phyloP scores from a whole-genome alignment of 2,113 vertebrate genomes.

The Pelobates fuscus region DNA sequence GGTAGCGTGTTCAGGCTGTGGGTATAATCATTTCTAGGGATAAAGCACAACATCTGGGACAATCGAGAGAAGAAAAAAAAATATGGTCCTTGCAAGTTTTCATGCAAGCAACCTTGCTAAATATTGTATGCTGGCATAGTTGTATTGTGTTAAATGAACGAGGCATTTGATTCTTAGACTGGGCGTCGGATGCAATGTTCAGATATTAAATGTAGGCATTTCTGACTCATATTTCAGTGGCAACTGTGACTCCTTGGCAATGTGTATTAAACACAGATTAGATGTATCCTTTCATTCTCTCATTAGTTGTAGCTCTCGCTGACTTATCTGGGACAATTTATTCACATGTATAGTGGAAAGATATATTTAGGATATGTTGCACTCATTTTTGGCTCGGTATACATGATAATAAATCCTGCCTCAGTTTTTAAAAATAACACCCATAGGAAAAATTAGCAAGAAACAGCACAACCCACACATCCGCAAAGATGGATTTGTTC shows the following conservation, averaged over 20 bases:
- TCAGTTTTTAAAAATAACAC: too few species aligned
- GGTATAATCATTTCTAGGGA: conserved; percentile 42
- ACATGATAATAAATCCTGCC: too few species aligned
- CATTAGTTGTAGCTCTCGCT: background rate
- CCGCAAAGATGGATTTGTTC: too few species aligned
- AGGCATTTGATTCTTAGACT: background rate
- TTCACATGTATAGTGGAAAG: too few species aligned
- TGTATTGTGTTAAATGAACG: background rate
- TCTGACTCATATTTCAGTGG: background rate
- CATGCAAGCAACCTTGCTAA: conserved; percentile 21
- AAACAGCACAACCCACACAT: too few species aligned
- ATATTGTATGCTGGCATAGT: conserved; percentile 10
- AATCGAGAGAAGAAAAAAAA: conserved; percentile 23
- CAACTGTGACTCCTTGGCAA: background rate
- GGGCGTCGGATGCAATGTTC: background rate
- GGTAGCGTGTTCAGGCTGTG: conserved; percentile 11
- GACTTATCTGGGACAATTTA: too few species aligned
- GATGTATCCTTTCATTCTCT: background rate
- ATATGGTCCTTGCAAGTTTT: conserved; percentile 37
- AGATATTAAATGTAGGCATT: background rate
- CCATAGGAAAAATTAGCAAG: too few species aligned
- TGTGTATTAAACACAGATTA: conserved; percentile 1
- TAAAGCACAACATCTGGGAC: conserved; percentile 44
- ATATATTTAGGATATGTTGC: too few species aligned
- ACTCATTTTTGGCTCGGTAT: too few species aligned